Evolutionary conservation across 2,888 invertebrate species (phyloP), one percentile per base, ranked within the genome.

Genomic region (Agrochola lota): DNA sequence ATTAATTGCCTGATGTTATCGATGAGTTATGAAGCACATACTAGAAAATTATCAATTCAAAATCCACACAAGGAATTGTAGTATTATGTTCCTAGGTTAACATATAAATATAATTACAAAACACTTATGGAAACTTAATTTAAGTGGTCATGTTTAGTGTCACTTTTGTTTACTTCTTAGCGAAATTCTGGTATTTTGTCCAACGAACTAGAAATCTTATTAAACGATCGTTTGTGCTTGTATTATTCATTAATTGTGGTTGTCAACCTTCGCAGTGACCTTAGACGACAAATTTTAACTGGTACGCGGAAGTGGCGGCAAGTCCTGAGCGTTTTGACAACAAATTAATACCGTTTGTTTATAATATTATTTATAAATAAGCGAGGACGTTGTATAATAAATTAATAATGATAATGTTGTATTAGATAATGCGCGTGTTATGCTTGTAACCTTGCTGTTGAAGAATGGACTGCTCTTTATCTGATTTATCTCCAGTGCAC

Each of bases 301-400:
- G 71, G 76, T 71, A 85, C 86, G 75, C 87, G 87, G 87, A 87
- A 87, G 74, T 87, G 69, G 62, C 60, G 35, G 23, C 71, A 43
- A 59, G 12, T 67, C 74, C 71, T 78, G 77, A 68, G 35, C 75
- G 57, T 75, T 84, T 86, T 80, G 82, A 84, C 76, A 87, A 86
- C 87, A 84, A 85, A 80, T 83, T 83, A 88, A 85, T 84, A 77
- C 72, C 52, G 79, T 83, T 84, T 84, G 85, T 85, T 83, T 84
- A 74, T 83, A 60, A 77, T 78, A 73, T 75, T 83, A 84, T 88
- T 89, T 81, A 85, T 85, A 82, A 86, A 87, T 84, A 85, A 77
- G 71, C 87, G 77, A 88, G 87, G 88, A 80, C 88, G 64, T 67
- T 80, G 74, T 82, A 72, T 79, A 78, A 77, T n/a, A n/a, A n/a